Base-by-base conservation (phyloP, 2,797 vertebrate genomes). In the Sebastes kiyomatsui region DNA sequence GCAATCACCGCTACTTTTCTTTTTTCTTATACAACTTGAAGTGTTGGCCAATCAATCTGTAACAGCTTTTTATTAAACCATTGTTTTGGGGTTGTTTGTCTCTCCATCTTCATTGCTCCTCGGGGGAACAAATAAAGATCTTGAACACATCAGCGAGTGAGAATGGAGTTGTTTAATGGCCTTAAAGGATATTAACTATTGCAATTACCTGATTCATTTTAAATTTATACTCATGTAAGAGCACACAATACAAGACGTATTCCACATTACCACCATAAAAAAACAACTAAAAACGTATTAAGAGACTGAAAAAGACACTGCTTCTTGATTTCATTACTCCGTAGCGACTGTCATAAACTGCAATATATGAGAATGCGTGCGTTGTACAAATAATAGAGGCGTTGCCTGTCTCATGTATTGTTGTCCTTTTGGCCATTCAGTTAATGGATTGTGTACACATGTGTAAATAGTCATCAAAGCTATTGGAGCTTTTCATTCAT, bases 401-500 rank as follows among this genome's bases (percentile, higher is more conserved):
- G 5, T 20, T 6, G 12, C 12, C 5, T 30, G 4, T n/a, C 20
- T 69, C 12, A 11, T 67, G 16, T 11, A 30, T 5, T 52, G 55
- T 33, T 72, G 9, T 46, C 16, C 6, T 25, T 59, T 55, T 64
- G 16, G 23, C 55, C 18, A 46, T 60, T n/a, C 18, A 46, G 28
- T 59, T 32, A 73, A 81, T 35, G 14, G 28, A 76, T 67, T 77
- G 23, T 67, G 60, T 22, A 30, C 20, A n/a, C 20, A 22, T 56
- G 46, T 58, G 52, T 38, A 33, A 67, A 72, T 11, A 70, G 38
- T 76, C 58, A 73, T 33, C 33, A 70, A 55, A 77, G 54, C 28
- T 32, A 66, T 55, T 25, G 28, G 33, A 59, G 60, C 46, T 55
- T 65, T 69, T 67, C 75, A 76, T 81, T 85, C 64, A 84, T 85